Evolutionary conservation across 1,140 invertebrate genomes (phyloP).

Genomic region (Brachionus koreanus): DNA sequence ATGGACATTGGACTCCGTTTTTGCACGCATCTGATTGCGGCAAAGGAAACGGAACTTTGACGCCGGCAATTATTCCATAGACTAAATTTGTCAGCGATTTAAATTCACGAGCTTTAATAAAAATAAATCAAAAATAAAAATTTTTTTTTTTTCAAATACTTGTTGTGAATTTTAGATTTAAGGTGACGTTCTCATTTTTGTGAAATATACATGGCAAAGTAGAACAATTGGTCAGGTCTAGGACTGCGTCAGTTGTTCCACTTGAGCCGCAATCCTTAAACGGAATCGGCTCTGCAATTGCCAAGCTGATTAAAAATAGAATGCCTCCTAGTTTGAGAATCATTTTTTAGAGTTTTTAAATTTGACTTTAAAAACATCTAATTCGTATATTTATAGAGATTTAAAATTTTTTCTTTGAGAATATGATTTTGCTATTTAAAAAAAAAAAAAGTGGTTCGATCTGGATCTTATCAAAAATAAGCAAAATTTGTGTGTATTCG

Average conservation of each 20-base stretch:
- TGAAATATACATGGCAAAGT: slow-evolving; percentile 38
- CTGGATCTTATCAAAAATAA: background rate
- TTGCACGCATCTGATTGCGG: slow-evolving; percentile 24
- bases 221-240: background rate
- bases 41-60: slow-evolving; percentile 38
- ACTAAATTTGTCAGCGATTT: background rate
- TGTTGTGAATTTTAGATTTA: slow-evolving; percentile 21
- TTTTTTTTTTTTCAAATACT: background rate
- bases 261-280: background rate
- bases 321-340: background rate
- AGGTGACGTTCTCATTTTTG: slow-evolving; percentile 23
- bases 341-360: background rate
- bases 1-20: background rate
- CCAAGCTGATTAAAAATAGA: background rate
- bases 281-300: background rate
- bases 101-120: background rate
- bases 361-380: background rate
- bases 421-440: background rate
- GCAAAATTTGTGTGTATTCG: background rate
- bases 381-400: background rate
- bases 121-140: background rate
- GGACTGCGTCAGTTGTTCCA: background rate
- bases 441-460: background rate
- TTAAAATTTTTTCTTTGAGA: background rate
- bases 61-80: slow-evolving; percentile 34